Evolutionary conservation across 23 tunicate genomes (phyloP).

Genomic region (Halocynthia roretzi): DNA sequence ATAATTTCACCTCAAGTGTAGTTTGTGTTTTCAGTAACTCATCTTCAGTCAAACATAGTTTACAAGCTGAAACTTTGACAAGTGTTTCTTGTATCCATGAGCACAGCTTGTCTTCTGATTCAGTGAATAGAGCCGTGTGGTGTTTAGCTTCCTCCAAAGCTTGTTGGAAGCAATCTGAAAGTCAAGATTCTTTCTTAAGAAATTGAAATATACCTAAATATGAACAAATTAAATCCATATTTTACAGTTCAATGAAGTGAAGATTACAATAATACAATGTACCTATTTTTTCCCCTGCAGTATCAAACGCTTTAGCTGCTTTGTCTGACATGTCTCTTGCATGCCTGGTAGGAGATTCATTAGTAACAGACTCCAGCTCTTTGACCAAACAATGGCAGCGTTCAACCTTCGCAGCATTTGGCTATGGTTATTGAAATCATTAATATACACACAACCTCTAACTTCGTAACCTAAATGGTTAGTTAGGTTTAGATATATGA

Average conservation of each 20-base stretch:
- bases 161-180: slow-evolving; percentile 3
- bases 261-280: neutral
- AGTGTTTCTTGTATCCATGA: neutral
- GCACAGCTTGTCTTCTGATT: neutral
- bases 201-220: neutral
- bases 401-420: slow-evolving; percentile 11
- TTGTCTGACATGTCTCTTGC: neutral
- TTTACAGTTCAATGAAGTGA: neutral
- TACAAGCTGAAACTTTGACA: slow-evolving; percentile 4
- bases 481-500: no score
- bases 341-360: neutral
- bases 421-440: neutral
- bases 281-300: slow-evolving; percentile 10
- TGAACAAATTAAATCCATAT: neutral
- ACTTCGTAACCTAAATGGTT: no score
- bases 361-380: slow-evolving; percentile 7
- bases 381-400: slow-evolving; percentile 2
- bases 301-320: slow-evolving; percentile 1
- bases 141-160: slow-evolving; percentile 12
- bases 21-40: slow-evolving; percentile 11
- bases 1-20: neutral
- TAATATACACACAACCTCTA: no score
- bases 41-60: slow-evolving; percentile 10
- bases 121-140: neutral
- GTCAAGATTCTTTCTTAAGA: neutral